These are phyloP conservation scores for Allophyes oxyacanthae DNA, from an alignment of 2,888 invertebrate species.

Conservation along the genomic window DNA sequence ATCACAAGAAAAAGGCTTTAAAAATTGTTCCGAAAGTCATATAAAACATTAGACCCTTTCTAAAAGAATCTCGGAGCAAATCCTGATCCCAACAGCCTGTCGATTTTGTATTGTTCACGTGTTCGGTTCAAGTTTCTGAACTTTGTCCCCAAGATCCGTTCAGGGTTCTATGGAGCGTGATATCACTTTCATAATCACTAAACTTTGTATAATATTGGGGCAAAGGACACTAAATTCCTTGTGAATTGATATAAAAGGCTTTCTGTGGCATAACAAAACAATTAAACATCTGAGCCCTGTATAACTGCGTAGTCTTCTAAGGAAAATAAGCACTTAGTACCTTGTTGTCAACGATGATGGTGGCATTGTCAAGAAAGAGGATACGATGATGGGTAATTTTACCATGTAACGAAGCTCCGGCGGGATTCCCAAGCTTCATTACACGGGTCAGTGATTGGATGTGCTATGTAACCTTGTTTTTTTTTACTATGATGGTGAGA, in stretches of 20 bases:
- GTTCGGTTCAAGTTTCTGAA: constrained; percentile 12
- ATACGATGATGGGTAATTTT: constrained; percentile 36
- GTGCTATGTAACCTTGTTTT: constrained; percentile 31
- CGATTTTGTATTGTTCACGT: constrained; percentile 29
- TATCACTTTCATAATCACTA: constrained; percentile 26
- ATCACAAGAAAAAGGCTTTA: constrained; percentile 27
- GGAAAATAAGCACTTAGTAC: constrained; percentile 15
- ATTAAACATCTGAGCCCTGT: constrained; percentile 16
- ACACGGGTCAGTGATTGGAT: constrained; percentile 44
- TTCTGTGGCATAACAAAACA: constrained; percentile 19
- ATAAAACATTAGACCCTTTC: constrained; percentile 35
- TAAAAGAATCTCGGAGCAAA: constrained; percentile 21
- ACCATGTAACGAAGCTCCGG: constrained; percentile 35
- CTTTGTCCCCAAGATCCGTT: constrained; percentile 18
- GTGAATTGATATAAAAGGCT: constrained; percentile 26
- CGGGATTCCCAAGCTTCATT: constrained; percentile 44
- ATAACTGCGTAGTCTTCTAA: constrained; percentile 13
- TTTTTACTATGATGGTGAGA: constrained; percentile 25
- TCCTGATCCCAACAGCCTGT: constrained; percentile 20
- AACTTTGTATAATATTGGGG: constrained; percentile 29
- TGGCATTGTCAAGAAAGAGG: constrained; percentile 8
- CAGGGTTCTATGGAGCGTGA: constrained; percentile 15
- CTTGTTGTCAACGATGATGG: constrained; percentile 15
- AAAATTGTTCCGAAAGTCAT: constrained; percentile 22
- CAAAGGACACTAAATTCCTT: constrained; percentile 8